Conservation (phyloP, 92 coral and sea anemone species). For the Ricordea florida region DNA sequence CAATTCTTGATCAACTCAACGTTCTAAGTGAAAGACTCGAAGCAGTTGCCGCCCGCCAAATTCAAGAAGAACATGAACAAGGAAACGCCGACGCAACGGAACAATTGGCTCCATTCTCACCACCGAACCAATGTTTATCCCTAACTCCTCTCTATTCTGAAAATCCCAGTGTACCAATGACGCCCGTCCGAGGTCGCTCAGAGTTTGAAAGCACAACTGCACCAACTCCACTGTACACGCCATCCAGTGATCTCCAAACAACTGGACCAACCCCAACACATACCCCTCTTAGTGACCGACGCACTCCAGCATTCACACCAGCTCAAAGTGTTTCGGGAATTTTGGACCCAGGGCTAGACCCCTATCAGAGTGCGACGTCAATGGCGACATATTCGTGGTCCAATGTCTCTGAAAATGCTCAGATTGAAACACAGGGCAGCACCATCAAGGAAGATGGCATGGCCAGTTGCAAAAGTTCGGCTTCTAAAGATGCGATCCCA, state of each 20-base stretch:
- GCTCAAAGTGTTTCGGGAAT: conserved; percentile 9
- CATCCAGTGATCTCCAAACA: conserved; percentile 11
- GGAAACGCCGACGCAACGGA: conserved; percentile 24
- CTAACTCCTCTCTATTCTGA: conserved; percentile 51
- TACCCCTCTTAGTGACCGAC: conserved; percentile 2
- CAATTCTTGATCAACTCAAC: conserved; percentile 38
- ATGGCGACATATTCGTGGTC: neutral
- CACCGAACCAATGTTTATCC: conserved; percentile 39
- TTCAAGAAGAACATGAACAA: conserved; percentile 54
- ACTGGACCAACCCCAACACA: conserved; percentile 19
- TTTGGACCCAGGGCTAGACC: neutral
- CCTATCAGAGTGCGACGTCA: neutral
- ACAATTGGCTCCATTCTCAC: conserved; percentile 27
- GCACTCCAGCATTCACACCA: neutral
- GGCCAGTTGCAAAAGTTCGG: neutral
- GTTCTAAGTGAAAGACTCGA: conserved; percentile 68
- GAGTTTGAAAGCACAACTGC: conserved; percentile 16
- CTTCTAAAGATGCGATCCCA: conserved; percentile 1
- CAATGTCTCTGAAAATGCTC: neutral
- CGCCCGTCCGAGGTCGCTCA: conserved; percentile 32
- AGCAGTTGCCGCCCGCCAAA: conserved; percentile 74
- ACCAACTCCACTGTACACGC: conserved; percentile 27
- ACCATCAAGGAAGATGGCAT: neutral
- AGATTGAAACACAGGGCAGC: neutral
- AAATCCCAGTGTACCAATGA: conserved; percentile 47